A percentile compares a stretch with the other conserved stretches of the same genome.
phyloP scores from a whole-genome alignment of 1,140 invertebrate species.

The Globodera ellingtonae region DNA sequence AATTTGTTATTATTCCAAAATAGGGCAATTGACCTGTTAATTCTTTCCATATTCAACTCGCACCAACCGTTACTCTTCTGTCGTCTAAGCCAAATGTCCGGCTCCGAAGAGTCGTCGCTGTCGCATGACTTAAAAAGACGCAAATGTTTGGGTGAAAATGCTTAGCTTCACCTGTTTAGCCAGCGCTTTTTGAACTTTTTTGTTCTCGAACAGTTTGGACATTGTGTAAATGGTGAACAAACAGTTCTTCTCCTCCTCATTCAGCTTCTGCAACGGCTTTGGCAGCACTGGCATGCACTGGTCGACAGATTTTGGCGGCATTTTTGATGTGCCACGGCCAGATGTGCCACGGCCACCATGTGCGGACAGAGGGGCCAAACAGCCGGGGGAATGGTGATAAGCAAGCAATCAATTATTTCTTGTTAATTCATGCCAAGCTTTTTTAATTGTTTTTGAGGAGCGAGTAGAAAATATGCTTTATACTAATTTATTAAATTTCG shows the following conservation, averaged over 20 bases:
- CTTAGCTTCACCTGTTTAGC: neutral
- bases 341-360: neutral
- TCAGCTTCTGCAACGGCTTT: neutral
- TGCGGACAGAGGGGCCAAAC: neutral
- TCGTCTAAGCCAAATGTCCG: neutral
- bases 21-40: neutral
- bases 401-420: neutral
- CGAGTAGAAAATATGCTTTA: no score
- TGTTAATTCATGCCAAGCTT: no score
- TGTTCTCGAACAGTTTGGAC: conserved; percentile 13
- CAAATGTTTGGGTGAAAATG: neutral
- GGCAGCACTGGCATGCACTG: neutral
- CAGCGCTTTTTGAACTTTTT: neutral
- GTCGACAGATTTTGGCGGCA: neutral
- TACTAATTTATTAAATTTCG: no score
- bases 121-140: conserved; percentile 1
- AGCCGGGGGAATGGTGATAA: no score
- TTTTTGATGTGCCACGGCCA: neutral
- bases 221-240: neutral
- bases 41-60: conserved; percentile 5
- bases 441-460: no score
- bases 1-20: neutral
- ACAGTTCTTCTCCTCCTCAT: neutral
- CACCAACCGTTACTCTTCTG: conserved; percentile 1
- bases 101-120: neutral